Evolutionary conservation across 2,113 vertebrate species (phyloP).

Genomic region (Plectropomus leopardus): DNA sequence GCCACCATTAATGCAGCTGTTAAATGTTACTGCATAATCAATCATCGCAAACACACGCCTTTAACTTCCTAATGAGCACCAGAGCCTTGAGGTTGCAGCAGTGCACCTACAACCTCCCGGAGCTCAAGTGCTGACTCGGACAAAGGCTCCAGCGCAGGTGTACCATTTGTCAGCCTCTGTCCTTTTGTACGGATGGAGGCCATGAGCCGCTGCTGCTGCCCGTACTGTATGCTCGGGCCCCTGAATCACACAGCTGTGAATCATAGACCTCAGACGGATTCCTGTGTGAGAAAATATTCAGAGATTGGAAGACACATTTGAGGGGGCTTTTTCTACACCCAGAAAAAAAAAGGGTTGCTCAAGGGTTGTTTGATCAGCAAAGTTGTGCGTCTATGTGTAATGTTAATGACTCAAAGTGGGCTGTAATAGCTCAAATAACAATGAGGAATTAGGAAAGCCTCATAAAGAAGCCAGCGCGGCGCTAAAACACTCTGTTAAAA

Average conservation of each 20-base stretch:
- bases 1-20: conserved; percentile 55
- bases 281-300: conserved; percentile 58
- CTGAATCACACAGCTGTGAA: conserved; percentile 66
- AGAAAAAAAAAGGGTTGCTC: conserved; percentile 41
- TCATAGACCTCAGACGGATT: conserved; percentile 72
- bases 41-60: conserved; percentile 48
- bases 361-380: conserved; percentile 48
- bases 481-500: conserved; percentile 56
- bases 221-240: conserved; percentile 29
- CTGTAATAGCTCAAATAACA: conserved; percentile 55
- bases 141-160: conserved; percentile 68
- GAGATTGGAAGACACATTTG: conserved; percentile 38
- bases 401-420: conserved; percentile 63
- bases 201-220: conserved; percentile 27
- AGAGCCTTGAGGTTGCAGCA: conserved; percentile 26
- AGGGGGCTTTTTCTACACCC: conserved; percentile 30
- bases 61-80: conserved; percentile 49
- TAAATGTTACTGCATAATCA: conserved; percentile 65
- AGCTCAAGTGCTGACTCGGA: conserved; percentile 60
- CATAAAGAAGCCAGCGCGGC: conserved; percentile 50
- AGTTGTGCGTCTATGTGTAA: conserved; percentile 35
- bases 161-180: conserved; percentile 58
- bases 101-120: conserved; percentile 35
- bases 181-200: conserved; percentile 52
- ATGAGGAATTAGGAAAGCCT: conserved; percentile 52